A percentile compares a stretch with the other conserved stretches of the same genome.
Evolutionary conservation across 1,140 invertebrate genomes (phyloP).

Genomic region (Drosophila funebris): DNA sequence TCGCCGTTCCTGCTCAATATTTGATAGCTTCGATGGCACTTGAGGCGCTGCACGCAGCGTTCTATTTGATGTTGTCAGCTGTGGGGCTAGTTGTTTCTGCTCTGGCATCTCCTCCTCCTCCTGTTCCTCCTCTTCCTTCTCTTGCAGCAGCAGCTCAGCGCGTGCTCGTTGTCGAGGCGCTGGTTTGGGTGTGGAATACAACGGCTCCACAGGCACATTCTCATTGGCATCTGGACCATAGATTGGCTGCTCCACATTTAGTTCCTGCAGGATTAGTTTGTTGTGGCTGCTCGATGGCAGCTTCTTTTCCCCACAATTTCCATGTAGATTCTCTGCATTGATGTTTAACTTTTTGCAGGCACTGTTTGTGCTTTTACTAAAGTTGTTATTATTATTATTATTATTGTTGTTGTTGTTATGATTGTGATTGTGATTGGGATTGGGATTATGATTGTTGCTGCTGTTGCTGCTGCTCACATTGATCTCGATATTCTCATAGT

Average conservation of each 20-base stretch:
- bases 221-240: slow-evolving; percentile 76
- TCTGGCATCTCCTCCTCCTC: neutral
- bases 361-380: slow-evolving; percentile 18
- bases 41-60: slow-evolving; percentile 51
- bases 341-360: slow-evolving; percentile 70
- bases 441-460: neutral
- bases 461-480: slow-evolving; percentile 31
- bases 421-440: slow-evolving; percentile 21
- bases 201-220: slow-evolving; percentile 58
- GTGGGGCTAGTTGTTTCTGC: neutral
- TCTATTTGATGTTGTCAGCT: neutral
- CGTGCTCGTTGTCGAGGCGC: slow-evolving; percentile 64
- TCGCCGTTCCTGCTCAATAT: slow-evolving; percentile 44
- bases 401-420: slow-evolving; percentile 46
- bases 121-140: neutral
- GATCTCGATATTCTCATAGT: slow-evolving; percentile 78
- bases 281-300: slow-evolving; percentile 37
- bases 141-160: slow-evolving; percentile 1
- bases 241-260: slow-evolving; percentile 56
- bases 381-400: slow-evolving; percentile 17
- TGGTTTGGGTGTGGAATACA: slow-evolving; percentile 63
- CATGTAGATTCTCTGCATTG: slow-evolving; percentile 67
- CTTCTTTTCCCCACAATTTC: slow-evolving; percentile 44
- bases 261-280: slow-evolving; percentile 66
- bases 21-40: slow-evolving; percentile 50